Conservation (phyloP, 2,888 invertebrate species). For the Daptonema setosum region DNA sequence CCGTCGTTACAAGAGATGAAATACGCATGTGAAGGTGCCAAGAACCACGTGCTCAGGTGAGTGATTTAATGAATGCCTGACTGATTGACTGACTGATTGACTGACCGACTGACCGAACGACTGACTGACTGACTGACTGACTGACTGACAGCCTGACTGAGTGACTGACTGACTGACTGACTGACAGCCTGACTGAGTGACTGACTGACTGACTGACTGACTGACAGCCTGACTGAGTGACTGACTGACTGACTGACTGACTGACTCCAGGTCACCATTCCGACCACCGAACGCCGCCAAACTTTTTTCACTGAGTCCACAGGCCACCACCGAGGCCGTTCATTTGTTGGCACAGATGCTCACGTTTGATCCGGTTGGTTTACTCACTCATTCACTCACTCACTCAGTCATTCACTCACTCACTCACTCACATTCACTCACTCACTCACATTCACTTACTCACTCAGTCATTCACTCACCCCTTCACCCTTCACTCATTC, state of each 20-base stretch:
- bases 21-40: slow-evolving; percentile 83
- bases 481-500: neutral
- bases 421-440: too few species aligned
- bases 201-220: slow-evolving; percentile 3
- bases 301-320: slow-evolving; percentile 68
- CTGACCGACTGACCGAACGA: too few species aligned
- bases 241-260: slow-evolving; percentile 5
- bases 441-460: too few species aligned
- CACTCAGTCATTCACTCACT: too few species aligned
- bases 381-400: too few species aligned
- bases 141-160: too few species aligned
- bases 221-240: too few species aligned
- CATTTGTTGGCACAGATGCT: slow-evolving; percentile 90
- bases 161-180: too few species aligned
- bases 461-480: too few species aligned
- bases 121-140: too few species aligned
- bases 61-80: slow-evolving; percentile 1
- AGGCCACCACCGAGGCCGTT: slow-evolving; percentile 91
- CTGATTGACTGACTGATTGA: too few species aligned
- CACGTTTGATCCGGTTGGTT: slow-evolving; percentile 79
- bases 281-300: slow-evolving; percentile 43
- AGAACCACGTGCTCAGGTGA: slow-evolving; percentile 71
- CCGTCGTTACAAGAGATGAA: slow-evolving; percentile 86
- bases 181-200: too few species aligned
- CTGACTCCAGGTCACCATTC: slow-evolving; percentile 55